Conservation (phyloP, 2,888 invertebrate genomes). For the Lissocephala sabroskyi region DNA sequence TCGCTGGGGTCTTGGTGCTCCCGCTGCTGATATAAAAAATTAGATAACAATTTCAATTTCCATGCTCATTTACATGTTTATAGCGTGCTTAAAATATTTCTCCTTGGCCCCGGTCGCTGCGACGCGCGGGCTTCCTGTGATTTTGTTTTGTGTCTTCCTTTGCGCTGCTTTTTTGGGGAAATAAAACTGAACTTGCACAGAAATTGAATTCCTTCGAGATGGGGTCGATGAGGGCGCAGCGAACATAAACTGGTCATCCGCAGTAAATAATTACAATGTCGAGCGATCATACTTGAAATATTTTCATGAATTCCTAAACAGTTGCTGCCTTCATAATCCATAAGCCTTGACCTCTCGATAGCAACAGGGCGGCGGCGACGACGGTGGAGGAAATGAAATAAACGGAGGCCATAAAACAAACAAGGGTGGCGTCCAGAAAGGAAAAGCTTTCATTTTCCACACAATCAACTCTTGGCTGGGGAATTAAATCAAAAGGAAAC, state of each 20-base stretch:
- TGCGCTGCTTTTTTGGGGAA: conserved; percentile 40
- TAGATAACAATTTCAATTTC: conserved; percentile 70
- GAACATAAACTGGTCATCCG: background rate
- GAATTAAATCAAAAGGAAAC: conserved; percentile 46
- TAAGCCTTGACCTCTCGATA: background rate
- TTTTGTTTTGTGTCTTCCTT: conserved; percentile 57
- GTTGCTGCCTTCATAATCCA: background rate
- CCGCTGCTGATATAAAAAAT: conserved; percentile 53
- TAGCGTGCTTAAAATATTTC: conserved; percentile 62
- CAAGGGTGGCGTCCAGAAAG: conserved; percentile 1
- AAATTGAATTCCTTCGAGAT: background rate
- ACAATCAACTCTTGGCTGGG: conserved; percentile 42
- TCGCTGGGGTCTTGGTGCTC: conserved; percentile 14
- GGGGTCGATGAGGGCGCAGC: background rate
- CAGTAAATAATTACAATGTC: background rate
- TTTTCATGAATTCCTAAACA: background rate
- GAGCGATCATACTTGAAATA: background rate
- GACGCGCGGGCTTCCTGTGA: conserved; percentile 31
- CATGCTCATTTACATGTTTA: conserved; percentile 69
- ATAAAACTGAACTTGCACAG: too few relatives aligned
- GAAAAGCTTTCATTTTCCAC: conserved; percentile 42
- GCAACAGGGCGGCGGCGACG: background rate
- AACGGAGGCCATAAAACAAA: too few relatives aligned
- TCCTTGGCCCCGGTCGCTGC: too few relatives aligned
- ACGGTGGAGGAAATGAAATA: too few relatives aligned